Evolutionary conservation across 2,888 invertebrate genomes (phyloP).

Genomic region (Melanostoma mellinum): DNA sequence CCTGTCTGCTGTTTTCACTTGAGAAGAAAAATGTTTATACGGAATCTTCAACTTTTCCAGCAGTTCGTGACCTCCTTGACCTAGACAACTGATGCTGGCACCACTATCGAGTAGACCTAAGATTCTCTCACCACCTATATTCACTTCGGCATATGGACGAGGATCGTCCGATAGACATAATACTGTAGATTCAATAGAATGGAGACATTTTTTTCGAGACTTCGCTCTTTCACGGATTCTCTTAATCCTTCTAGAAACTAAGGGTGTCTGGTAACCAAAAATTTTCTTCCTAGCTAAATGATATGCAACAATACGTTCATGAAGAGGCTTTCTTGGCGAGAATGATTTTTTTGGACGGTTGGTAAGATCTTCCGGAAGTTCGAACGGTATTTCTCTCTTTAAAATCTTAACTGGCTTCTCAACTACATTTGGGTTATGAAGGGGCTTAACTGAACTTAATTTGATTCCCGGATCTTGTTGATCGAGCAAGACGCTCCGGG

Average conservation of each 20-base stretch:
- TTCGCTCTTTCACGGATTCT: background rate
- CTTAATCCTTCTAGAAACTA: background rate
- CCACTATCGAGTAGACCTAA: conserved; percentile 21
- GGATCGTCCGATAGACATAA: background rate
- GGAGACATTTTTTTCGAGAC: background rate
- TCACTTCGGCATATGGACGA: conserved; percentile 15
- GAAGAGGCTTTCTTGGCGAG: background rate
- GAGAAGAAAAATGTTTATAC: background rate
- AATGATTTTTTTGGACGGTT: background rate
- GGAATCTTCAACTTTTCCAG: background rate
- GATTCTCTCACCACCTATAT: background rate
- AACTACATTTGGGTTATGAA: background rate
- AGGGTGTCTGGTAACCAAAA: background rate
- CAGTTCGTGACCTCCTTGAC: background rate
- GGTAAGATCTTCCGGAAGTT: background rate
- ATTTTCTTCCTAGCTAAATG: background rate
- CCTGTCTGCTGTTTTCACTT: conserved; percentile 3
- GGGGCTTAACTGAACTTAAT: background rate
- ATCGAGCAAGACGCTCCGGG: background rate
- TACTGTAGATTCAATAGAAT: background rate
- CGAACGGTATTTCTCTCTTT: background rate
- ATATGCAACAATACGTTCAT: conserved; percentile 8
- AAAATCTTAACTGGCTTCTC: conserved; percentile 3
- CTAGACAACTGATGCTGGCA: conserved; percentile 6
- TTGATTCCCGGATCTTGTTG: background rate